phyloP scores from a whole-genome alignment of 2,888 invertebrate species.

The Leptothorax acervorum region DNA sequence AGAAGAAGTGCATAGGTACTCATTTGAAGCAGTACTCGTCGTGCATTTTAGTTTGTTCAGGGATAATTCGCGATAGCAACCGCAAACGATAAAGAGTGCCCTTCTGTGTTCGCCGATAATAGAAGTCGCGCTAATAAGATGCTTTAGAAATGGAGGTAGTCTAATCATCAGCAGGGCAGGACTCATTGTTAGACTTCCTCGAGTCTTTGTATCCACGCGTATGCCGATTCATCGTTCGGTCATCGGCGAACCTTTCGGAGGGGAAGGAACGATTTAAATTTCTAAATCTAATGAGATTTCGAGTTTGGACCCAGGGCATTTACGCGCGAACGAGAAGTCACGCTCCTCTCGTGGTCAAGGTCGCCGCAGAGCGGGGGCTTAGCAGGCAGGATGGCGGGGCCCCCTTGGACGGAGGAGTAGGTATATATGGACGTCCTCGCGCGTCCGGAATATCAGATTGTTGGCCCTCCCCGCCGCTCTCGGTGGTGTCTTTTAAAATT shows the following conservation, averaged over 20 bases:
- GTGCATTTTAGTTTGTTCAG: background rate
- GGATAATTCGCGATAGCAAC: background rate
- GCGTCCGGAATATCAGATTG: slow-evolving; percentile 85
- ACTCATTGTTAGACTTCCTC: background rate
- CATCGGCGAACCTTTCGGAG: background rate
- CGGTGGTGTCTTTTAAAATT: slow-evolving; percentile 73
- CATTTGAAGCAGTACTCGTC: background rate
- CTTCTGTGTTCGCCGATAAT: background rate
- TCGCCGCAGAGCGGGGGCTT: slow-evolving; percentile 64
- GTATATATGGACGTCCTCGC: slow-evolving; percentile 85
- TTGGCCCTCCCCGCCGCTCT: slow-evolving; percentile 77
- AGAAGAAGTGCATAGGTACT: background rate
- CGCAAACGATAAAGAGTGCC: background rate
- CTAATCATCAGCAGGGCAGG: background rate
- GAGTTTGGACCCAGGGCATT: slow-evolving; percentile 44
- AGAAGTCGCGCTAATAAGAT: background rate
- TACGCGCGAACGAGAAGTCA: slow-evolving; percentile 37
- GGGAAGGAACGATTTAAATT: background rate
- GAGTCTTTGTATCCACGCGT: background rate
- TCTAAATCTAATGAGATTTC: slow-evolving; percentile 26
- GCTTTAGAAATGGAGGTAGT: background rate
- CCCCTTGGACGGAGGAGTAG: slow-evolving; percentile 73
- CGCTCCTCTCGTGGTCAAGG: slow-evolving; percentile 71
- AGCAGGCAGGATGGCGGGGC: slow-evolving; percentile 71
- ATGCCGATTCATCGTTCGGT: background rate